These are phyloP conservation scores for Diloba caeruleocephala DNA, from an alignment of 2,888 invertebrate species.

Conservation along the genomic window DNA sequence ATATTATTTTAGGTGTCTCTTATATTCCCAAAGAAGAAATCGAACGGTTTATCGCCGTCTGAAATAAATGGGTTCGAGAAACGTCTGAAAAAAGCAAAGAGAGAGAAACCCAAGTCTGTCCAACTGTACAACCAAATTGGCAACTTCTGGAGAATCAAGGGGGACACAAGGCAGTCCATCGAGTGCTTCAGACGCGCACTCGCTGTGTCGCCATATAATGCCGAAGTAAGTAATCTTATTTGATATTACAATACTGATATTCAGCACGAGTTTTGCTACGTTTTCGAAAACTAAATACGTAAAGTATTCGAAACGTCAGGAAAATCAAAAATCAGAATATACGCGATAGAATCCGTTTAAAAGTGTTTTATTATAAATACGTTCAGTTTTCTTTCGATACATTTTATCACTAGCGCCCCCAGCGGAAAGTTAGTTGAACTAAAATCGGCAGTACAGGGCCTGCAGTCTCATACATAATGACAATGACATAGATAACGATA, in stretches of 20 bases:
- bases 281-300: too few species aligned
- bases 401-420: too few species aligned
- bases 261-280: too few species aligned
- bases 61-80: conserved; percentile 93
- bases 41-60: conserved; percentile 90
- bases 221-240: conserved; percentile 89
- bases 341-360: too few species aligned
- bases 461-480: too few species aligned
- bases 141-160: conserved; percentile 97
- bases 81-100: conserved; percentile 93
- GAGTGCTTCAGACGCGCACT: conserved; percentile 96
- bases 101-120: conserved; percentile 95
- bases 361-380: too few species aligned
- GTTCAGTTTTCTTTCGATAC: too few species aligned
- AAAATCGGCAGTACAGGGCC: too few species aligned
- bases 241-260: not conserved
- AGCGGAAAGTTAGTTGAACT: too few species aligned
- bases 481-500: too few species aligned
- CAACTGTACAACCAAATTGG: conserved; percentile 97
- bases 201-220: conserved; percentile 95
- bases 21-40: conserved; percentile 92
- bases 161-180: conserved; percentile 95
- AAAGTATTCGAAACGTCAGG: too few species aligned
- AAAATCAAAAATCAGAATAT: too few species aligned
- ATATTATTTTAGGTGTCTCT: conserved; percentile 89